Percentiles rank a stretch among this genome's conserved stretches.
Evolutionary conservation across 2,113 vertebrate species (phyloP).

Genomic region (Cyanoramphus novaezelandiae): DNA sequence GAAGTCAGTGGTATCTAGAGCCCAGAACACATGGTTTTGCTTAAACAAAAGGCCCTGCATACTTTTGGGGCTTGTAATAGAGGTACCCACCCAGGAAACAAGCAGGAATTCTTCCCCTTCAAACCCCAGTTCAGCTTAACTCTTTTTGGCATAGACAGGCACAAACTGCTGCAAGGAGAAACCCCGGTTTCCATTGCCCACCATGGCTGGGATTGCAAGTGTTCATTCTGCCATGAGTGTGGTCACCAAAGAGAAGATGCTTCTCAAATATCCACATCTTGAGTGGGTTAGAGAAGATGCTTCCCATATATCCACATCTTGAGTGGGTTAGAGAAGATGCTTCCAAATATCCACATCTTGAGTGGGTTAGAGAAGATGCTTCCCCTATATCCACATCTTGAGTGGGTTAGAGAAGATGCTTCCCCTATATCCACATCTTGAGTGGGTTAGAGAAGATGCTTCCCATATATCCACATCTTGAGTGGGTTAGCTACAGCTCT

Average conservation of each 20-base stretch:
- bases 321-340: accelerated
- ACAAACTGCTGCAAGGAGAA: no score
- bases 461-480: not conserved
- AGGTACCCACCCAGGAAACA: conserved; percentile 11
- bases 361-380: accelerated
- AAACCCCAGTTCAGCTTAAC: not conserved
- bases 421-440: not conserved
- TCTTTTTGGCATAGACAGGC: accelerated
- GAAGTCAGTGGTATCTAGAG: not conserved
- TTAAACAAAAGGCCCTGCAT: conserved; percentile 18
- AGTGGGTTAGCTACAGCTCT: accelerated
- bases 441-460: accelerated
- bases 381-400: not conserved
- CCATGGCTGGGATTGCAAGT: accelerated
- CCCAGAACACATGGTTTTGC: not conserved
- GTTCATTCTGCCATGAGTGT: accelerated
- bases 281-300: accelerated
- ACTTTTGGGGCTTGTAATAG: conserved; percentile 17
- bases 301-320: not conserved
- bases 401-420: accelerated
- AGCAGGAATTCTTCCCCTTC: not conserved
- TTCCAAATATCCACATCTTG: not conserved
- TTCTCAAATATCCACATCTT: not conserved
- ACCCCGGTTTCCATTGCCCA: accelerated
- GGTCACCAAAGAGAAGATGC: accelerated